Evolutionary conservation across 2,888 invertebrate species (phyloP), one percentile per base, ranked within the genome.

Genomic region (Orthosia gothica): DNA sequence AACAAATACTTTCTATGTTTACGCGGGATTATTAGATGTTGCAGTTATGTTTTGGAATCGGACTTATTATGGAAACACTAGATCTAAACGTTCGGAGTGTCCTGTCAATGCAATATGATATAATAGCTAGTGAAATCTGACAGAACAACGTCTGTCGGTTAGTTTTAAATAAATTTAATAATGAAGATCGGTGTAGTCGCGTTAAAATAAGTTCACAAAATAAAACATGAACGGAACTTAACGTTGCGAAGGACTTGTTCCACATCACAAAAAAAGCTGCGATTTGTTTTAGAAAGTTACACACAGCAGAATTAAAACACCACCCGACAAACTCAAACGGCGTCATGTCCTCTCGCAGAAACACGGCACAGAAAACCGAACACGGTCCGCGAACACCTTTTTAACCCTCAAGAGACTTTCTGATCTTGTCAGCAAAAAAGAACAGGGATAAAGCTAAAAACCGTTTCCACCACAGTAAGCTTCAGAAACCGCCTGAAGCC

Each of bases 401-500:
- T 13, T 47, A 64, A 59, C 16, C 18, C 66, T 32, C 78, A 13
- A 26, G 63, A 67, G 79, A 78, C 9, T 20, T 62, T 32, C 54
- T 50, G 20, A 45, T n/a, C 69, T 32, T 50, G 74, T 68, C 74
- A 79, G 64, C 74, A 57, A 5, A 78, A 65, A 63, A 78, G 45
- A 54, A 61, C 18, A 47, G 18, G 16, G 9, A 52, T 40, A 74
- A 70, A n/a, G 32, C 16, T 57, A 23, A 61, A 76, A 76, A 69
- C 67, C 20, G 18, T 57, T 80, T 65, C 40, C 50, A 68, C 54
- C 47, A 58, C 59, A 72, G 55, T 3, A 18, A 59, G 59, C 26
- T 55, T 57, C 40, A 58, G 50, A 73, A 47, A 70, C 52, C 58
- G 81, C 68, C 70, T 62, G 58, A 20, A 82, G 75, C 79, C 16